Evolutionary conservation across 2,888 invertebrate genomes (phyloP).

Genomic region (Drosophila tripunctata): DNA sequence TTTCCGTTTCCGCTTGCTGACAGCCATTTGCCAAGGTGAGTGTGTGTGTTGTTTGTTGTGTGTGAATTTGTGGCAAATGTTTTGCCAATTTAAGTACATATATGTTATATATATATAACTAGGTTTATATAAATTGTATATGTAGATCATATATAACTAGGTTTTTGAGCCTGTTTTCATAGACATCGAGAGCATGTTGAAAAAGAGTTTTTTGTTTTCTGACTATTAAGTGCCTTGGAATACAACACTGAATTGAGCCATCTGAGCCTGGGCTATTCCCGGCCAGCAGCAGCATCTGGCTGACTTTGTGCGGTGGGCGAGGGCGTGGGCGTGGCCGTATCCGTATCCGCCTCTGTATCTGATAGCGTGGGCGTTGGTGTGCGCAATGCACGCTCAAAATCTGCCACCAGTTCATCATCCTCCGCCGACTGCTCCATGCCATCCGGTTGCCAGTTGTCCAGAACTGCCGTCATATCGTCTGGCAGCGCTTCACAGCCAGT

Average conservation of each 20-base stretch:
- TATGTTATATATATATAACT: constrained; percentile 40
- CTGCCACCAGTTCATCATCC: constrained; percentile 76
- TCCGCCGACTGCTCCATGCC: constrained; percentile 76
- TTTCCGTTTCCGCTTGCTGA: constrained; percentile 60
- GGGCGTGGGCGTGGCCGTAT: constrained; percentile 11
- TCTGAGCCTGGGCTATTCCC: constrained; percentile 53
- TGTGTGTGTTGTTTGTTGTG: too few species aligned
- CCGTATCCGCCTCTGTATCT: background rate
- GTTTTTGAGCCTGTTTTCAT: constrained; percentile 68
- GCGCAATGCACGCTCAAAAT: constrained; percentile 87
- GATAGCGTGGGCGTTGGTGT: constrained; percentile 74
- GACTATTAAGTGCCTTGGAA: constrained; percentile 29
- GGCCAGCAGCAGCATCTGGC: constrained; percentile 30
- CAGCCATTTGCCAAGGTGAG: constrained; percentile 54
- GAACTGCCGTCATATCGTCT: constrained; percentile 80
- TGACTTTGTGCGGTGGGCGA: constrained; percentile 54
- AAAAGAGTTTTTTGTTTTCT: constrained; percentile 26
- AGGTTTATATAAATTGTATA: constrained; percentile 44
- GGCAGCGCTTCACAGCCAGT: constrained; percentile 86
- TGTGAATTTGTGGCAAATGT: constrained; percentile 47
- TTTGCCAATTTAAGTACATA: constrained; percentile 70
- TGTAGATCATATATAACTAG: constrained; percentile 46
- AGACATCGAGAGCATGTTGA: constrained; percentile 62
- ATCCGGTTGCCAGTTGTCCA: constrained; percentile 70
- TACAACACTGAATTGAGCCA: constrained; percentile 29